Evolutionary conservation across 2,888 invertebrate species (phyloP).

Genomic region (Drosophila paranaensis): DNA sequence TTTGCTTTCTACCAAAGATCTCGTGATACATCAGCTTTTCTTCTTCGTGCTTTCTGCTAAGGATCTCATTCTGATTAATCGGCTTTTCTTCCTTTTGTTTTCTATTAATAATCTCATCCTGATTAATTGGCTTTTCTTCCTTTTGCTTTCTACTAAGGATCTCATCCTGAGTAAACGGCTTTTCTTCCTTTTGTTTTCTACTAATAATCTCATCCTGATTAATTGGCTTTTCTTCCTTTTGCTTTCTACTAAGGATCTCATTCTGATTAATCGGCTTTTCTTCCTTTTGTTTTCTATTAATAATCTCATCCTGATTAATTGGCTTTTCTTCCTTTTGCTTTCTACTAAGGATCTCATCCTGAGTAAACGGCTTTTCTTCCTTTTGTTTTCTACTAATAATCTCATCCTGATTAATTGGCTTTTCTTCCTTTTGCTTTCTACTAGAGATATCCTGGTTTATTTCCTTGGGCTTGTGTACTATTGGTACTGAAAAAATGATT

Average conservation of each 20-base stretch:
- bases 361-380: no score
- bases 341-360: neutral
- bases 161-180: neutral
- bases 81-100: constrained; percentile 13
- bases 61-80: neutral
- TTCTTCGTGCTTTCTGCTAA: neutral
- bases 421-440: constrained; percentile 7
- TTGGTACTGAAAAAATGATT: neutral
- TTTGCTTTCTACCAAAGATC: no score
- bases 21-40: no score
- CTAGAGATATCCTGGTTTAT: neutral
- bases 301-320: neutral
- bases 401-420: neutral
- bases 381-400: neutral
- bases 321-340: constrained; percentile 13
- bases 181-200: constrained; percentile 8
- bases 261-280: constrained; percentile 2
- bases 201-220: neutral
- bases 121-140: no score
- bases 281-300: constrained; percentile 1
- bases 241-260: neutral
- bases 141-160: neutral
- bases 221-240: constrained; percentile 8
- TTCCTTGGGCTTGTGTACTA: neutral
- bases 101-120: neutral